These are phyloP conservation scores for Anisognathus igniventris DNA, from an alignment of 2,797 vertebrate species.

Conservation along the genomic window DNA sequence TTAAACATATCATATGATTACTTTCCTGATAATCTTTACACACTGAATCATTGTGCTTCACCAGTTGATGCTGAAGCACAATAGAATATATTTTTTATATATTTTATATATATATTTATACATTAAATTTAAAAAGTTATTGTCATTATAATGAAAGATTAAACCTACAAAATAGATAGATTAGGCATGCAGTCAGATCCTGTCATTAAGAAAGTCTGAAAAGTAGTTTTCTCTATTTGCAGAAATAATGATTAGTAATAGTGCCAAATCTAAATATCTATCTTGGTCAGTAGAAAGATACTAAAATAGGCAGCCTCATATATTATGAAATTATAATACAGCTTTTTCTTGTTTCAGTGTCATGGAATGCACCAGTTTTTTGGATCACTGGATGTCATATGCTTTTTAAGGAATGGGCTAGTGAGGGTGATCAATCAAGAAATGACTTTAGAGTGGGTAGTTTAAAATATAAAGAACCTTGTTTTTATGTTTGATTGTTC, in stretches of 20 bases:
- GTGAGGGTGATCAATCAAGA: neutral
- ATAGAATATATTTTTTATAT: neutral
- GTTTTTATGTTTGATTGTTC: neutral
- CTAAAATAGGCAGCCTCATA: conserved; percentile 12
- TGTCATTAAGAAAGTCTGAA: conserved; percentile 23
- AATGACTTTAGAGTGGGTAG: neutral
- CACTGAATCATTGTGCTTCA: neutral
- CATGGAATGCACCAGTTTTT: neutral
- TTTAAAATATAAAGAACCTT: neutral
- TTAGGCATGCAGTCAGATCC: conserved; percentile 14
- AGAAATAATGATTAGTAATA: conserved; percentile 12
- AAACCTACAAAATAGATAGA: conserved; percentile 1
- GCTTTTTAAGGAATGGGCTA: neutral
- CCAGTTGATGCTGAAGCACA: neutral
- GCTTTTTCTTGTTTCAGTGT: neutral
- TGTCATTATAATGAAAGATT: neutral
- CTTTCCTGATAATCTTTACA: neutral
- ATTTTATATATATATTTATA: neutral
- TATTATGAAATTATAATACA: neutral
- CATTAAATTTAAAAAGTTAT: conserved; percentile 8
- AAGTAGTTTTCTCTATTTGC: neutral
- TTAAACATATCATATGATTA: neutral
- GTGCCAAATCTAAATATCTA: conserved; percentile 25
- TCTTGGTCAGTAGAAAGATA: conserved; percentile 29
- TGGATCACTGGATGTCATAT: neutral